phyloP scores from a whole-genome alignment of 2,888 invertebrate species.

The Phlogophora meticulosa region DNA sequence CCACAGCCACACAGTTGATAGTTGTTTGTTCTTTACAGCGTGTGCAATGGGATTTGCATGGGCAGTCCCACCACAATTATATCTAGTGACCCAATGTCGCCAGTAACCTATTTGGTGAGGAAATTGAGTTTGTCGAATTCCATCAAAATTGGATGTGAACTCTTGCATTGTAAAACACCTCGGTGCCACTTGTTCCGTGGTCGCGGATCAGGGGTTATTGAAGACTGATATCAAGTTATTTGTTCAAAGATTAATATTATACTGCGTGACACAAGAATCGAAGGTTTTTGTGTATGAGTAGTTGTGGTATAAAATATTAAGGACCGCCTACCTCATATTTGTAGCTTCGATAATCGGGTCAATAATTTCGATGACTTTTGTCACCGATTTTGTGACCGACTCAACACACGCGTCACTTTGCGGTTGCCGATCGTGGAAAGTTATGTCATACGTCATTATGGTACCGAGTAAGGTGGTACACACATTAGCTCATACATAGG shows the following conservation, averaged over 20 bases:
- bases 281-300: too few relatives aligned
- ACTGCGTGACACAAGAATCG: too few relatives aligned
- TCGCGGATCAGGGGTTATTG: constrained; percentile 3
- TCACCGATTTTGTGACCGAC: too few relatives aligned
- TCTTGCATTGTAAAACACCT: constrained; percentile 86
- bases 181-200: constrained; percentile 47
- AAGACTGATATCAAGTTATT: constrained; percentile 30
- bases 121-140: constrained; percentile 90
- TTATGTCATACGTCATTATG: too few relatives aligned
- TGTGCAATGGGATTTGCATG: constrained; percentile 77
- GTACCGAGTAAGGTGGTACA: too few relatives aligned
- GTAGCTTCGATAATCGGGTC: too few relatives aligned
- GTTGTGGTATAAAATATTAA: too few relatives aligned
- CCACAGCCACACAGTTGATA: constrained; percentile 54
- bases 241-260: background rate
- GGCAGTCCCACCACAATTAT: constrained; percentile 86
- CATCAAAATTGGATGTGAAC: constrained; percentile 85
- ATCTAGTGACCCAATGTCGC: constrained; percentile 83
- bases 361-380: too few relatives aligned
- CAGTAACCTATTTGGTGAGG: constrained; percentile 84
- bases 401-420: too few relatives aligned
- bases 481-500: too few relatives aligned
- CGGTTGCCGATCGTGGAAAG: too few relatives aligned
- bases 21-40: constrained; percentile 40
- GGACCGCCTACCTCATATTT: too few relatives aligned